Conservation (phyloP, 2,888 invertebrate genomes). For the Lepidocyrtoides sp. region DNA sequence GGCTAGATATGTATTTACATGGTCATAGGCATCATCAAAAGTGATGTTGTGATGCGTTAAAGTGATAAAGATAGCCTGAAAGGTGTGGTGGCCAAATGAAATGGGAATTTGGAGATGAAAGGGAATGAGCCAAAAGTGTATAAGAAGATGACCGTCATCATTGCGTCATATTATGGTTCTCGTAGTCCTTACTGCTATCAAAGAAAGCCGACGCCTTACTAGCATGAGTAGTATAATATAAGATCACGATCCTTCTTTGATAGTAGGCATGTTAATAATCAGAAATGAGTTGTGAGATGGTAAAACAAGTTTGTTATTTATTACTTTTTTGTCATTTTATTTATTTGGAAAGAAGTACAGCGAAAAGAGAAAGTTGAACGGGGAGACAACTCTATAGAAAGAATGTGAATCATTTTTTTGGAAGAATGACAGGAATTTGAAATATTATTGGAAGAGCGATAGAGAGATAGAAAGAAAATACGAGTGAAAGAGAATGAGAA, state of each 20-base stretch:
- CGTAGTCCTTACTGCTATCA: no score
- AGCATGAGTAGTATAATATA: no score
- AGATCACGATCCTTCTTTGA: not conserved
- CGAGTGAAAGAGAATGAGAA: constrained; percentile 46
- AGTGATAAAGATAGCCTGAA: not conserved
- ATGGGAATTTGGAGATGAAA: no score
- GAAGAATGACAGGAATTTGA: constrained; percentile 65
- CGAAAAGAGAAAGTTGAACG: not conserved
- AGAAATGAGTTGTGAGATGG: not conserved
- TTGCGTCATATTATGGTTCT: no score
- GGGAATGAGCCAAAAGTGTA: no score
- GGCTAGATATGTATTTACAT: no score
- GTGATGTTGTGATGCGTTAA: not conserved
- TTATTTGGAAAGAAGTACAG: not conserved
- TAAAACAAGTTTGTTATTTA: constrained; percentile 34
- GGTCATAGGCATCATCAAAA: no score
- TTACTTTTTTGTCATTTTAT: not conserved
- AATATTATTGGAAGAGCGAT: constrained; percentile 22
- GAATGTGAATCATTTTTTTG: constrained; percentile 61
- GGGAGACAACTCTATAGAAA: not conserved
- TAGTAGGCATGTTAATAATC: constrained; percentile 11
- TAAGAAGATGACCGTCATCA: not conserved
- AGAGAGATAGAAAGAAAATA: not conserved
- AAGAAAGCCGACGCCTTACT: no score
- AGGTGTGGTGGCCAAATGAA: not conserved